Evolutionary conservation across 2,888 invertebrate genomes (phyloP).

Genomic region (Drosophila mimetica): DNA sequence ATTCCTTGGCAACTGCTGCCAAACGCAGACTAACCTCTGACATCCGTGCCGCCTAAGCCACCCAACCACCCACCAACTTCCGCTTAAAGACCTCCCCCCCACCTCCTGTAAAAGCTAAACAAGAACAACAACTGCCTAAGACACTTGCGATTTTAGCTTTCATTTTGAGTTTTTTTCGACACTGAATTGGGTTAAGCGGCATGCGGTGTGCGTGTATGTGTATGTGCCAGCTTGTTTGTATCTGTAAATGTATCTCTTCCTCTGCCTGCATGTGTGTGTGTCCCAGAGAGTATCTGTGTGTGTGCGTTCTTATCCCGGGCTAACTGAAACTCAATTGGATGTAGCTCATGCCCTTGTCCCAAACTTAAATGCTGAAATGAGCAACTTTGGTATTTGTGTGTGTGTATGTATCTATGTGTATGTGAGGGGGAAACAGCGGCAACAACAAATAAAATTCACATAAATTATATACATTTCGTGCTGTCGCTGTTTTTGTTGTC

Average conservation of each 20-base stretch:
- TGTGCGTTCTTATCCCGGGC: conserved; percentile 47
- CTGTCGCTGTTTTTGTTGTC: conserved; percentile 52
- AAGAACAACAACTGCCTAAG: conserved; percentile 58
- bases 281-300: conserved; percentile 20
- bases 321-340: conserved; percentile 76
- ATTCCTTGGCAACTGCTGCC: conserved; percentile 63
- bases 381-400: conserved; percentile 66
- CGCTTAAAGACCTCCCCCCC: conserved; percentile 2
- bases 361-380: conserved; percentile 77
- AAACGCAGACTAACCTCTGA: conserved; percentile 50
- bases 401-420: conserved; percentile 27
- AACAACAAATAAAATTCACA: conserved; percentile 64
- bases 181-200: conserved; percentile 77
- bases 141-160: conserved; percentile 57
- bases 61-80: conserved; percentile 5
- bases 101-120: conserved; percentile 42
- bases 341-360: conserved; percentile 71
- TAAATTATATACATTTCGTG: conserved; percentile 65
- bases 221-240: conserved; percentile 17
- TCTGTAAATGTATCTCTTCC: conserved; percentile 24
- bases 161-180: conserved; percentile 43
- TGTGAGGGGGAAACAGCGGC: conserved; percentile 21
- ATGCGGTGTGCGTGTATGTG: conserved; percentile 34
- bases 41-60: conserved; percentile 10
- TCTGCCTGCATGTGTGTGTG: too few species aligned